Evolutionary conservation across 2,113 vertebrate genomes (phyloP).

Genomic region (Formicarius rufipectus): DNA sequence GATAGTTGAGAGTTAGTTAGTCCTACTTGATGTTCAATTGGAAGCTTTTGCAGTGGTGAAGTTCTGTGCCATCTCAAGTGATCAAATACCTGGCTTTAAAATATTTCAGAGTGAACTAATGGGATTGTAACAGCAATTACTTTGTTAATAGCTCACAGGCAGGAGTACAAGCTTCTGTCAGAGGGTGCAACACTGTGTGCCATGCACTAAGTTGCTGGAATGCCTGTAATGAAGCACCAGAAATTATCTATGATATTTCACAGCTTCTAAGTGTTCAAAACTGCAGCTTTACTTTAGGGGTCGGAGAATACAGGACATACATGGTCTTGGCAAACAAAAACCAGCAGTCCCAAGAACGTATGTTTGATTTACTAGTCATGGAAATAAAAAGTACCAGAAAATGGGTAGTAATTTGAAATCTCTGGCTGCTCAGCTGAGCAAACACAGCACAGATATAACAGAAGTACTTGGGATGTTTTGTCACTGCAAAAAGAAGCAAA

Average conservation of each 20-base stretch:
- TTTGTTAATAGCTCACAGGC: not conserved
- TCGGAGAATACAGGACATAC: not conserved
- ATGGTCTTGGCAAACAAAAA: not conserved
- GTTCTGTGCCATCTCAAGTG: not conserved
- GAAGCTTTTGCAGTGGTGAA: not conserved
- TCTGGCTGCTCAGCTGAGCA: not conserved
- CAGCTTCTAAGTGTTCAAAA: not conserved
- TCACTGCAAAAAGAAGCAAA: not conserved
- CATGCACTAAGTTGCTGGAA: not conserved
- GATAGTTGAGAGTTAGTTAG: not conserved
- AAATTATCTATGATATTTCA: not conserved
- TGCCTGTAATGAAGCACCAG: not conserved
- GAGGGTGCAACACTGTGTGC: not conserved
- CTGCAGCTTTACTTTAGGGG: not conserved
- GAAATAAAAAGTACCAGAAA: not conserved
- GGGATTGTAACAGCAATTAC: not conserved
- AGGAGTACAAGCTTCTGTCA: not conserved
- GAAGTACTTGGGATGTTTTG: not conserved
- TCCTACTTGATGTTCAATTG: not conserved
- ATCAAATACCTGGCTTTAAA: not conserved
- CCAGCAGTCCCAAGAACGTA: not conserved
- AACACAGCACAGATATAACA: not conserved
- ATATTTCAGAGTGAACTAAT: not conserved
- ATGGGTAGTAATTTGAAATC: not conserved
- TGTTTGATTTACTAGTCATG: not conserved